Conservation (phyloP, 2,888 invertebrate genomes). For the Bombyx huttoni region DNA sequence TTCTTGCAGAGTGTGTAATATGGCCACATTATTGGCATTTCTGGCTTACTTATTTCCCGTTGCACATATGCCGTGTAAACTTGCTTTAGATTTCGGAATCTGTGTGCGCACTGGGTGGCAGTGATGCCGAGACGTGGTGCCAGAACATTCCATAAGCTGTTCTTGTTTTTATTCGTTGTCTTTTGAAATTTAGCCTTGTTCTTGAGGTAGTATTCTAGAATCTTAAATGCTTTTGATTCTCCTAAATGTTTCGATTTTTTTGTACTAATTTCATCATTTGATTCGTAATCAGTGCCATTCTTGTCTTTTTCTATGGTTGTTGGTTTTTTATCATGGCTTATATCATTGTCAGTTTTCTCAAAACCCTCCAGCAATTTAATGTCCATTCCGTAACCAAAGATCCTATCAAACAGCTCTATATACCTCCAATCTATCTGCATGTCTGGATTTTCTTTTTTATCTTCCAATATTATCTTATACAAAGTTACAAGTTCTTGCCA, state of each 20-base stretch:
- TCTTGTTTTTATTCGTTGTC: constrained; percentile 34
- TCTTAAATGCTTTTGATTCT: constrained; percentile 46
- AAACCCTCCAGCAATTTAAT: constrained; percentile 36
- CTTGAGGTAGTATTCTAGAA: constrained; percentile 50
- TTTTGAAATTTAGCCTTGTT: constrained; percentile 46
- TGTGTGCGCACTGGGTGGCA: constrained; percentile 44
- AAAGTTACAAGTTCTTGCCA: constrained; percentile 42
- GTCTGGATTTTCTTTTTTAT: constrained; percentile 55
- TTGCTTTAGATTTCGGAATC: constrained; percentile 51
- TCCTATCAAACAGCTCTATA: constrained; percentile 55
- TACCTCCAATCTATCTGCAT: constrained; percentile 59
- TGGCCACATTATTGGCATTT: constrained; percentile 54
- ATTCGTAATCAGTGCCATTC: constrained; percentile 23
- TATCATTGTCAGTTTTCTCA: constrained; percentile 16
- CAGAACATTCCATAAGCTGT: constrained; percentile 38
- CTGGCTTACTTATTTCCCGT: constrained; percentile 52
- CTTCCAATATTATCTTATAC: constrained; percentile 42
- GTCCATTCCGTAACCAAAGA: constrained; percentile 62
- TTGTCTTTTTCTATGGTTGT: constrained; percentile 7
- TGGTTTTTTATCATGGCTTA: not conserved
- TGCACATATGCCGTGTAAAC: constrained; percentile 46
- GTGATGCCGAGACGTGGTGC: constrained; percentile 40
- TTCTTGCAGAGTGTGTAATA: constrained; percentile 56
- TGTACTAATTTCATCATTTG: constrained; percentile 29
- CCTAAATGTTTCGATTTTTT: constrained; percentile 28